Conservation (phyloP, 2,888 invertebrate genomes). For the Mycalesis mineus region DNA sequence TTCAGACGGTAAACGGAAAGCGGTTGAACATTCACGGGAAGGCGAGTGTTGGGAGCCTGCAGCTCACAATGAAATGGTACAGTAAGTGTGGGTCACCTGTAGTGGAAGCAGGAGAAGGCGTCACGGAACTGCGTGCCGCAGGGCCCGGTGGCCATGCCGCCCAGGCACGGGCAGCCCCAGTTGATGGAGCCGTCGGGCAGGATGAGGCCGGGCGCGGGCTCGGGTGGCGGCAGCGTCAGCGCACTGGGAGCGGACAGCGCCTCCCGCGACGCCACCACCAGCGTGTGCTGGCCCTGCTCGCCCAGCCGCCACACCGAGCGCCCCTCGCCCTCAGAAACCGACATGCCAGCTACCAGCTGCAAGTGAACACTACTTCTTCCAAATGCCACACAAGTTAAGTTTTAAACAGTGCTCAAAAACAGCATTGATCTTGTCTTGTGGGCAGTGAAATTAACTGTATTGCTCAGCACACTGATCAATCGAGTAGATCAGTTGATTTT, state of each 20-base stretch:
- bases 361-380: background rate
- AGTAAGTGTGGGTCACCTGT: conserved; percentile 67
- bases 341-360: background rate
- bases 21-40: too few relatives aligned
- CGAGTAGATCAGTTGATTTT: too few relatives aligned
- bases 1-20: too few relatives aligned
- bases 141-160: conserved; percentile 98
- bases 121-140: conserved; percentile 95
- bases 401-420: too few relatives aligned
- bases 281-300: conserved; percentile 68
- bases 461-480: too few relatives aligned
- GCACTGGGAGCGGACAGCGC: conserved; percentile 86
- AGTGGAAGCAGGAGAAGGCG: conserved; percentile 97
- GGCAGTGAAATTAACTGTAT: too few relatives aligned
- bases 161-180: conserved; percentile 98
- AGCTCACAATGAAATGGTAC: background rate
- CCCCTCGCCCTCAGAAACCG: background rate
- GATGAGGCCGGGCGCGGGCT: conserved; percentile 88
- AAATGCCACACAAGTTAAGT: too few relatives aligned
- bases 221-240: conserved; percentile 83
- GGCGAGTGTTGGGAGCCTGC: too few relatives aligned
- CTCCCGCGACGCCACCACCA: conserved; percentile 89
- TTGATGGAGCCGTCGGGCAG: conserved; percentile 93
- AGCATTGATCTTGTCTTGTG: too few relatives aligned
- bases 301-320: conserved; percentile 62